A percentile compares a stretch with the other conserved stretches of the same genome.
Evolutionary conservation across 2,888 invertebrate species (phyloP).

Genomic region (Tenthredo amoena): DNA sequence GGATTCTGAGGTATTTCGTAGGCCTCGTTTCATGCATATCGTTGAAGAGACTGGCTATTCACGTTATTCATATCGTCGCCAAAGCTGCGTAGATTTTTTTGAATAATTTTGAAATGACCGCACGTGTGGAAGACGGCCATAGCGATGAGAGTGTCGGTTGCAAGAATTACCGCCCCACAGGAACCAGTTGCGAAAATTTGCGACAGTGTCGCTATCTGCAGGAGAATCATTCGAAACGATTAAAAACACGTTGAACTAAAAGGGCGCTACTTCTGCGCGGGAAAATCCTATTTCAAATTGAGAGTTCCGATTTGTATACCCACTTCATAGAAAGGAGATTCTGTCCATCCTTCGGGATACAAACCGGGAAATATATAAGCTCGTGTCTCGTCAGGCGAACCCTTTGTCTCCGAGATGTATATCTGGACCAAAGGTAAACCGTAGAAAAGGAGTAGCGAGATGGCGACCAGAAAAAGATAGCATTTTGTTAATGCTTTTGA

Average conservation of each 20-base stretch:
- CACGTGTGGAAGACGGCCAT: constrained; percentile 68
- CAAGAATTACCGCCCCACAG: constrained; percentile 66
- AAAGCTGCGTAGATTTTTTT: constrained; percentile 59
- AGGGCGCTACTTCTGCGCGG: neutral
- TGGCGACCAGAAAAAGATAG: constrained; percentile 65
- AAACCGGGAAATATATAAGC: constrained; percentile 65
- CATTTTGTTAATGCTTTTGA: constrained; percentile 64
- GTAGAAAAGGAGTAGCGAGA: constrained; percentile 66
- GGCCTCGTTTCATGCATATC: neutral
- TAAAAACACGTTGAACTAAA: neutral
- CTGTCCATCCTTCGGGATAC: constrained; percentile 65
- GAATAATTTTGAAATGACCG: constrained; percentile 66
- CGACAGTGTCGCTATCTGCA: constrained; percentile 64
- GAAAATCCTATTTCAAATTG: neutral
- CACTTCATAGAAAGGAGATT: constrained; percentile 67
- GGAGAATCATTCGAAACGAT: neutral
- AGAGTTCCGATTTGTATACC: neutral
- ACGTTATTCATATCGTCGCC: neutral
- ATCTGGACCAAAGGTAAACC: constrained; percentile 62
- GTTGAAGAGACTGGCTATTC: neutral
- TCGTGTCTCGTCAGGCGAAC: constrained; percentile 55
- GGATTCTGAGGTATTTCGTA: neutral
- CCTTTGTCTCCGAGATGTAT: constrained; percentile 49
- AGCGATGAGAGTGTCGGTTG: constrained; percentile 67
- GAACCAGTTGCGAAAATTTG: constrained; percentile 66